Evolutionary conservation across 2,113 vertebrate genomes (phyloP), one percentile per base, ranked within the genome.

Genomic region (Danionella cerebrum): DNA sequence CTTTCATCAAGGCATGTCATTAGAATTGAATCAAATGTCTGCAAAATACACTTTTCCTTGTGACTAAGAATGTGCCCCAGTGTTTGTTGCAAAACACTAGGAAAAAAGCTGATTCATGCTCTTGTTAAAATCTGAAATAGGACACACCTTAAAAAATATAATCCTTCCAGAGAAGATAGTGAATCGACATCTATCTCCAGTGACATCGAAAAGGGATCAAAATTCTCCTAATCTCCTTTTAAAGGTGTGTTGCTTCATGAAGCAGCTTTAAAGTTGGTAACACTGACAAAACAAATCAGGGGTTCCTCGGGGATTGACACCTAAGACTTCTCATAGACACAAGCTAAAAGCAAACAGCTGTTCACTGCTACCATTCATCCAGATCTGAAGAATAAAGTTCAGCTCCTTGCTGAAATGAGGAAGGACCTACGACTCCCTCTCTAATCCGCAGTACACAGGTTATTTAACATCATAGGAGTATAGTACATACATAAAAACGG

Each of bases 221-320:
- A 50, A 42, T 18, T 11, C 36, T 60, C 60, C 42, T 64, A 58
- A 65, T 55, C 65, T 25, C 59, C 59, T n/a, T n/a, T n/a, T 47
- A 36, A 52, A 14, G 66, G 41, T 65, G 66, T 24, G 19, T 14
- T 36, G 25, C 35, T 41, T 58, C 54, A 58, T 14, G 33, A 8
- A 58, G 33, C 14, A 14, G 35, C 16, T 53, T 4, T 11, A 53
- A 53, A 52, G 27, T n/a, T 3, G 9, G 10, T n/a, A 18, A 52
- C 14, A 31, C 31, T 7, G 12, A 13, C 2, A 7, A 12, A 58
- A 25, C 35, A 14, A 41, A 39, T 38, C 1, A 21, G 35, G 54
- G 35, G 35, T 21, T 58, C 35, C 12, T 58, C 36, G 35, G n/a
- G 38, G 39, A 45, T 33, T 4, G 3, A 2, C 29, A 31, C 10